Conservation (phyloP, 2,888 invertebrate genomes). For the Blastobasis adustella region DNA sequence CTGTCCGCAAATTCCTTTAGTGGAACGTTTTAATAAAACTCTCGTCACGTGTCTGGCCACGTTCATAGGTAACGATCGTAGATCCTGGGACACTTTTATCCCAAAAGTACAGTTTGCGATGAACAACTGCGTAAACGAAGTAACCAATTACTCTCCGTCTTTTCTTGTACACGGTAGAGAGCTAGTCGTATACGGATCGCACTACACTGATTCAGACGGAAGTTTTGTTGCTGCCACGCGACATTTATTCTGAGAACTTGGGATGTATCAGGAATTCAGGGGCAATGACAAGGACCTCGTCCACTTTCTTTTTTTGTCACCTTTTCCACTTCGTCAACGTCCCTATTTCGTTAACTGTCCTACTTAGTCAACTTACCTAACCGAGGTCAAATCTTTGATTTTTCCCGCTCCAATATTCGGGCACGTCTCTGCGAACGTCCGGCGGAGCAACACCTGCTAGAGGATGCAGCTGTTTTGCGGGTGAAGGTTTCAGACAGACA, state of each 20-base stretch:
- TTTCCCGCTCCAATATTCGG: too few species aligned
- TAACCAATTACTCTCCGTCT: slow-evolving; percentile 10
- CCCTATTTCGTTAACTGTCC: too few species aligned
- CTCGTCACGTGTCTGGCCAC: slow-evolving; percentile 14
- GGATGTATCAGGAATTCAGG: background rate
- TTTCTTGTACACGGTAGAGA: slow-evolving; percentile 8
- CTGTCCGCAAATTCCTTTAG: background rate
- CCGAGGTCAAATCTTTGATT: too few species aligned
- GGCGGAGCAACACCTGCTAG: too few species aligned
- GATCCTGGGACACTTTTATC: slow-evolving; percentile 17
- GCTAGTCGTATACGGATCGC: slow-evolving; percentile 7
- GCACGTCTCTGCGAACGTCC: too few species aligned
- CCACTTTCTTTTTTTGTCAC: too few species aligned
- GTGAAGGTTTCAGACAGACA: too few species aligned
- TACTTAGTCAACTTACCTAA: too few species aligned
- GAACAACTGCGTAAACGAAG: slow-evolving; percentile 18
- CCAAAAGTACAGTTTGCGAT: slow-evolving; percentile 17
- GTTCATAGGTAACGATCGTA: slow-evolving; percentile 16
- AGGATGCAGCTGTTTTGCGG: too few species aligned
- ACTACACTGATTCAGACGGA: slow-evolving; percentile 5
- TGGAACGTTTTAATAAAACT: slow-evolving; percentile 10
- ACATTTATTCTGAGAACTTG: slow-evolving; percentile 8
- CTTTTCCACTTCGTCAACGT: too few species aligned
- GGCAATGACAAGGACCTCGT: too few species aligned
- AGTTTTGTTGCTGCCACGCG: slow-evolving; percentile 4